Evolutionary conservation across 2,113 vertebrate species (phyloP).

Genomic region (Malurus cyaneus): DNA sequence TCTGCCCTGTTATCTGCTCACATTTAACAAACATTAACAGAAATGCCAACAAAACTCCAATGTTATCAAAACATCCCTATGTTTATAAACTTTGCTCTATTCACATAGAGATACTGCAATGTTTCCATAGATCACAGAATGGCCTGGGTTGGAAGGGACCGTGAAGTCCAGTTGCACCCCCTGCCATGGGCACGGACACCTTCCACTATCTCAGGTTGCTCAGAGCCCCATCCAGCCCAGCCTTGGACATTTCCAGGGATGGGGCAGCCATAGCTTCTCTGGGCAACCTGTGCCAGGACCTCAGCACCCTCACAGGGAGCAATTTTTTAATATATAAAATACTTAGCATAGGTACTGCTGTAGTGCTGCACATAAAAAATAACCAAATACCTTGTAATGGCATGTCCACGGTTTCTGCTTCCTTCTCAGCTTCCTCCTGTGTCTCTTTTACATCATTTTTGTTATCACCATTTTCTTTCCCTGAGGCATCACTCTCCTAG

Average conservation of each 20-base stretch:
- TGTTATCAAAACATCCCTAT: background rate
- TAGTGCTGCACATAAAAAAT: background rate
- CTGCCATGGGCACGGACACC: background rate
- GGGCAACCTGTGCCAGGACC: background rate
- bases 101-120: background rate
- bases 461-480: background rate
- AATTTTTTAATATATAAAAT: background rate
- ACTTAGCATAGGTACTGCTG: background rate
- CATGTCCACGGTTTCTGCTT: background rate
- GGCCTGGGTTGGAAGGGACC: background rate
- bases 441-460: background rate
- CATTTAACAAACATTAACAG: background rate
- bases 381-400: conserved; percentile 54
- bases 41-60: background rate
- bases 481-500: conserved; percentile 29
- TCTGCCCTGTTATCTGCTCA: background rate
- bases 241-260: background rate
- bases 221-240: background rate
- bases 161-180: background rate
- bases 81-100: background rate
- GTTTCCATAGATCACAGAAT: background rate
- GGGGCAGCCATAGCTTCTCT: background rate
- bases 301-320: background rate
- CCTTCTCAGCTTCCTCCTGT: conserved; percentile 8
- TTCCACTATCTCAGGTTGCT: background rate